Evolutionary conservation across 2,888 invertebrate species (phyloP).

Genomic region (Rhogogaster chlorosoma): DNA sequence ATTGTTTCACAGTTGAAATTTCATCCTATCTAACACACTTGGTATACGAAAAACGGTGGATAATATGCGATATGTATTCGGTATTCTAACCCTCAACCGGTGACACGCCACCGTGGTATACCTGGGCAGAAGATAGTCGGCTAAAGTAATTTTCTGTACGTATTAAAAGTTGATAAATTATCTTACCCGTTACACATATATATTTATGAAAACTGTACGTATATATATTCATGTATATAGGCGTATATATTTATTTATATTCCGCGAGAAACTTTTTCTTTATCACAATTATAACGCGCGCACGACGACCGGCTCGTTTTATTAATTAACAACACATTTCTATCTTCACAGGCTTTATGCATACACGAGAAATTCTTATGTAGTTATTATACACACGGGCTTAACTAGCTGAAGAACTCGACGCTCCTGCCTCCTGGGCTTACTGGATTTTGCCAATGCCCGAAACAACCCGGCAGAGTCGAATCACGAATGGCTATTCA

Average conservation of each 20-base stretch:
- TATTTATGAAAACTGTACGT: neutral
- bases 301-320: neutral
- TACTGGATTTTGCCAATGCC: neutral
- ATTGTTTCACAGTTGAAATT: neutral
- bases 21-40: neutral
- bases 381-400: neutral
- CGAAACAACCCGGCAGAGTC: neutral
- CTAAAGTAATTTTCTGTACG: neutral
- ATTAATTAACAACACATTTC: neutral
- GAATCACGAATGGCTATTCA: neutral
- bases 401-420: neutral
- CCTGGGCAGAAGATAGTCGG: neutral
- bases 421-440: neutral
- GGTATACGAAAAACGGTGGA: neutral
- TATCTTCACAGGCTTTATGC: neutral
- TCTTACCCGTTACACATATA: constrained; percentile 35
- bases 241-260: neutral
- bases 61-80: neutral
- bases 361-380: neutral
- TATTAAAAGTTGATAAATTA: neutral
- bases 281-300: neutral
- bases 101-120: constrained; percentile 57
- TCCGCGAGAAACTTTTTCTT: neutral
- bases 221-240: neutral
- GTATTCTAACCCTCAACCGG: constrained; percentile 64